phyloP scores from a whole-genome alignment of 2,113 vertebrate genomes.

The Murina feae region DNA sequence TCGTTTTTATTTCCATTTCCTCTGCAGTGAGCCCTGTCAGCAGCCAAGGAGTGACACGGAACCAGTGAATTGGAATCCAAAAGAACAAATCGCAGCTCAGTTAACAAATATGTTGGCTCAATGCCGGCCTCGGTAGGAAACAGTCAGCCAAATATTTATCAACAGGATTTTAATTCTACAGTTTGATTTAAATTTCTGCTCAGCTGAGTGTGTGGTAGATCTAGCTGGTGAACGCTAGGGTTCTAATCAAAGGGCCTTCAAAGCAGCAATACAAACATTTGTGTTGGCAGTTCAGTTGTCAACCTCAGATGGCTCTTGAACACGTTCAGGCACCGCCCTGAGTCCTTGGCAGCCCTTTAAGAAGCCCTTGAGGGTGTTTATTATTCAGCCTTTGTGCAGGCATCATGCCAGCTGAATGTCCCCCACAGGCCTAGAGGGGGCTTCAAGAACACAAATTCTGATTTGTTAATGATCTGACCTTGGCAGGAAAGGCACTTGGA shows the following conservation, averaged over 20 bases:
- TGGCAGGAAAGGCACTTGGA: neutral
- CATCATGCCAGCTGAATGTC: neutral
- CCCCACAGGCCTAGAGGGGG: neutral
- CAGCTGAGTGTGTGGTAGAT: constrained; percentile 38
- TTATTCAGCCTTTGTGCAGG: neutral
- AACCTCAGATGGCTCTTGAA: neutral
- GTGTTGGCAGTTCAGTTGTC: neutral
- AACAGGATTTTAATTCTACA: constrained; percentile 70
- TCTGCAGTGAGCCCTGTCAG: constrained; percentile 53
- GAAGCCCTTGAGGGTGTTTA: neutral
- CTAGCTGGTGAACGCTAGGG: constrained; percentile 28
- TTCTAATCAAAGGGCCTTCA: constrained; percentile 31
- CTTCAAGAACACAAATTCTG: neutral
- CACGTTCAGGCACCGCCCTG: neutral
- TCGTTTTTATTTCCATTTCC: constrained; percentile 57
- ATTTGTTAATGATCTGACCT: neutral
- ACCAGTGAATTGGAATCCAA: constrained; percentile 50
- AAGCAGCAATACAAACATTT: constrained; percentile 53
- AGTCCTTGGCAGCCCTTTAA: neutral
- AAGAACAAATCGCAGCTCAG: constrained; percentile 47
- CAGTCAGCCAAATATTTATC: constrained; percentile 72
- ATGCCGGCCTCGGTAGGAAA: constrained; percentile 53
- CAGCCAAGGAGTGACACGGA: constrained; percentile 49
- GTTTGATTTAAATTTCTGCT: constrained; percentile 69
- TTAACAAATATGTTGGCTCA: constrained; percentile 64